Evolutionary conservation across 2,888 invertebrate genomes (phyloP), one percentile per base, ranked within the genome.

Genomic region (Hyposoter dolosus): DNA sequence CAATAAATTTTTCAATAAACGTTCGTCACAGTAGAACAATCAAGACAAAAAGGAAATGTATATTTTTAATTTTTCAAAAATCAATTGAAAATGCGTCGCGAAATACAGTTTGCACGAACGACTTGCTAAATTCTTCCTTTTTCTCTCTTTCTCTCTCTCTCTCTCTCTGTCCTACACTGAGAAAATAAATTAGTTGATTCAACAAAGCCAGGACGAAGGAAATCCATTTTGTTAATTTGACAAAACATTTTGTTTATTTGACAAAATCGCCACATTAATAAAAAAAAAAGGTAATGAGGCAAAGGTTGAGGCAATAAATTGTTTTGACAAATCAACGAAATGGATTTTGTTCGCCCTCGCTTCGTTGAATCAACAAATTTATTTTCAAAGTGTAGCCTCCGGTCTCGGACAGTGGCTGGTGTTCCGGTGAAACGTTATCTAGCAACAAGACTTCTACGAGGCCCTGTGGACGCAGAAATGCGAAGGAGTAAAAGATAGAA

Each of bases 401-500:
- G 79, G 71, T 77, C 35, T 82, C 56, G 47, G 40, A 81, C 78
- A 86, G 81, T 78, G 82, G 83, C 78, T 63, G 78, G 68, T 53
- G 81, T 43, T 40, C 72, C 66, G 77, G 66, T 69, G 74, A 45
- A 68, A 63, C 40, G 68, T 63, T 83, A 75, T 71, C 17, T 82
- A 83, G 81, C 81, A 75, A 86, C 77, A 78, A 83, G 77, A 80
- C 77, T 80, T 74, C 43, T 81, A 83, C 83, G 79, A 81, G 83
- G 83, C 86, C 83, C 77, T 45, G 23, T 28, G 47, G 81, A 81
- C 66, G 35, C 45, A 23, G 56, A 56, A 80, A 76, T 63, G 74
- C 69, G 69, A 12, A 68, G 69, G 66, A 74, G 65, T 63, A 63
- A 45, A 66, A 72, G 65, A 77, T 19, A 69, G 72, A 72, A 7